These are phyloP conservation scores for Alca torda DNA, from an alignment of 2,797 vertebrate species.

Conservation along the genomic window DNA sequence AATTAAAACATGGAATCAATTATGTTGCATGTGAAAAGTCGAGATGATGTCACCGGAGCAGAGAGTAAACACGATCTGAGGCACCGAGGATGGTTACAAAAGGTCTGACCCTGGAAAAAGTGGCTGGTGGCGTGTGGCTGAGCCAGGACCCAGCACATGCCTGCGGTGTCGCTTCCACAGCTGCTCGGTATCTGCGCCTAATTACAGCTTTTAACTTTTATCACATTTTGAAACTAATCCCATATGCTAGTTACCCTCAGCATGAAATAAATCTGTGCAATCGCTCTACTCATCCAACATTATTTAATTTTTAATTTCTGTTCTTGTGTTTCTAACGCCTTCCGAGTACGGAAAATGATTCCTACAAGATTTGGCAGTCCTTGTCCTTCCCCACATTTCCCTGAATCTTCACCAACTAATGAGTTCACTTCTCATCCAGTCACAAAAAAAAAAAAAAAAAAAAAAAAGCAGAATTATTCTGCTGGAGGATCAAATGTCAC, in stretches of 20 bases:
- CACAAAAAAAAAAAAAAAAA: neutral
- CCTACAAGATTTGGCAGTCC: neutral
- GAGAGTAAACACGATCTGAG: neutral
- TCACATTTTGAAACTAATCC: constrained; percentile 17
- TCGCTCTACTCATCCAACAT: neutral
- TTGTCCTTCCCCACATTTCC: neutral
- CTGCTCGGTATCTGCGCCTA: neutral
- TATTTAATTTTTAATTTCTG: neutral
- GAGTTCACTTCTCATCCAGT: neutral
- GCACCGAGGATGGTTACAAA: neutral
- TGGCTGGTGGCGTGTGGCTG: neutral
- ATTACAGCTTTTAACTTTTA: constrained; percentile 36
- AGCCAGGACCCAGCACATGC: neutral
- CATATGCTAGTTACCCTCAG: neutral
- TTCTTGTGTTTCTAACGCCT: neutral
- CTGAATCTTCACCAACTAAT: neutral
- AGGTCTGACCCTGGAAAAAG: constrained; percentile 1
- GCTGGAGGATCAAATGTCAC: neutral
- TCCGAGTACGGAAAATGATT: neutral
- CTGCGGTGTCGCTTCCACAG: neutral
- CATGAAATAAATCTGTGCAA: neutral
- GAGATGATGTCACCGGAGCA: neutral
- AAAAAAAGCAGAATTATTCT: neutral
- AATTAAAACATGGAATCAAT: constrained; percentile 45
- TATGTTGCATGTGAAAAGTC: neutral